A percentile compares a stretch with the other conserved stretches of the same genome.
Conservation (phyloP, 1,140 invertebrate genomes). For the Chelonus insularis region DNA sequence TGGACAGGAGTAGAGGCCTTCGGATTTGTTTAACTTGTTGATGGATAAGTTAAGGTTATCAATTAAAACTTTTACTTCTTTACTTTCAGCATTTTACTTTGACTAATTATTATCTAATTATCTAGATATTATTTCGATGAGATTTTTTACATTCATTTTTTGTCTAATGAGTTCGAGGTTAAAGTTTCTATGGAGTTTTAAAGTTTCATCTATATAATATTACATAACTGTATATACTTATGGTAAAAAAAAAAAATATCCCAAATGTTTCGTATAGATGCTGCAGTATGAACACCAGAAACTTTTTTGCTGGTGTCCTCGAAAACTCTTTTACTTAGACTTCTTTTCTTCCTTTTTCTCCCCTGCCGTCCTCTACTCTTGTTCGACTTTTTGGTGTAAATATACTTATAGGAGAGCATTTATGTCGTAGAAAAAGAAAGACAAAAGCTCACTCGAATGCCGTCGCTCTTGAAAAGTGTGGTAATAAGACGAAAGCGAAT, state of each 20-base stretch:
- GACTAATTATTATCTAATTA: neutral
- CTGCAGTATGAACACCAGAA: neutral
- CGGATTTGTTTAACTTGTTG: conserved; percentile 5
- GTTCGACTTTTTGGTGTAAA: neutral
- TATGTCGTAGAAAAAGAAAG: neutral
- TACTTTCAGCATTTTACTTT: neutral
- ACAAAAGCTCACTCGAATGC: neutral
- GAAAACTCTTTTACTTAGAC: neutral
- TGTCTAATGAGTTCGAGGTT: neutral
- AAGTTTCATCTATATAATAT: neutral
- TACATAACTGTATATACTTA: neutral
- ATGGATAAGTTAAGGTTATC: conserved; percentile 3
- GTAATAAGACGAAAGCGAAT: neutral
- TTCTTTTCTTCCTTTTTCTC: neutral
- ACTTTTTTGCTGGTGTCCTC: neutral
- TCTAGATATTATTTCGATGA: neutral
- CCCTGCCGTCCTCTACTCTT: neutral
- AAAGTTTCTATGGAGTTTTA: conserved; percentile 1
- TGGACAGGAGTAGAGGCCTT: neutral
- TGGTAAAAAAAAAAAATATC: no score
- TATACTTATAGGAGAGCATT: neutral
- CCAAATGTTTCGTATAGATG: no score
- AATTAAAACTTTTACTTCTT: neutral
- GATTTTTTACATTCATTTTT: neutral
- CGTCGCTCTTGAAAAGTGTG: neutral